Base-by-base conservation (phyloP, 2,888 invertebrate genomes). In the Coelinius sp. region DNA sequence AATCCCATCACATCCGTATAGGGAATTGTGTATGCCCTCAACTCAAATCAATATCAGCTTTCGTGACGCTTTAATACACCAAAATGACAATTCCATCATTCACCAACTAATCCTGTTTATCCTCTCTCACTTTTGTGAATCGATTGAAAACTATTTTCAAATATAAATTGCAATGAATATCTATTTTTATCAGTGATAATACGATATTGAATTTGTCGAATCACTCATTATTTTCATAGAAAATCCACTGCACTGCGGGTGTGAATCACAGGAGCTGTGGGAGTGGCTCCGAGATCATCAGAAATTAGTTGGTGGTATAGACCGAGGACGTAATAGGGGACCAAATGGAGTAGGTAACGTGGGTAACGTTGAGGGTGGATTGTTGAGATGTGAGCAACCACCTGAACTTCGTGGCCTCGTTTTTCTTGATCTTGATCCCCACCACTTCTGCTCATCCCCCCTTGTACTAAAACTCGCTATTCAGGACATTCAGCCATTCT, bases 211-310 rank as follows among this genome's bases (percentile, higher is more conserved):
- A 7, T 35, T 35, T 35, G 5, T 35, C 8, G 5, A 7, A 35
- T 7, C 8, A 7, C 8, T 35, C 8, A 35, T 35, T 35, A 35
- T 66, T 76, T 75, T 83, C 81, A 62, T 90, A 95, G 96, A 95
- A 85, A 97, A 97, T 88, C 97, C 97, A 53, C 89, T 97, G 80
- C 93, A 93, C 76, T 97, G 97, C 88, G 94, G 93, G 84, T 97
- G 97, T 87, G 95, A 96, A 86, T 93, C 96, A 73, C 94, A 96
- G 88, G 95, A 95, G 86, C 91, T 96, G 62, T 96, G 97, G 95
- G 94, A 94, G 89, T 97, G 97, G 97, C 90, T 97, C 85, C 91
- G 95, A 83, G 94, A 95, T 86, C 95, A 97, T 89, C 92, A 93
- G 83, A 95, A 96, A 89, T 90, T 94, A 71, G 89, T 94, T 27